Evolutionary conservation across 2,113 vertebrate species (phyloP).

Genomic region (Silurus meridionalis): DNA sequence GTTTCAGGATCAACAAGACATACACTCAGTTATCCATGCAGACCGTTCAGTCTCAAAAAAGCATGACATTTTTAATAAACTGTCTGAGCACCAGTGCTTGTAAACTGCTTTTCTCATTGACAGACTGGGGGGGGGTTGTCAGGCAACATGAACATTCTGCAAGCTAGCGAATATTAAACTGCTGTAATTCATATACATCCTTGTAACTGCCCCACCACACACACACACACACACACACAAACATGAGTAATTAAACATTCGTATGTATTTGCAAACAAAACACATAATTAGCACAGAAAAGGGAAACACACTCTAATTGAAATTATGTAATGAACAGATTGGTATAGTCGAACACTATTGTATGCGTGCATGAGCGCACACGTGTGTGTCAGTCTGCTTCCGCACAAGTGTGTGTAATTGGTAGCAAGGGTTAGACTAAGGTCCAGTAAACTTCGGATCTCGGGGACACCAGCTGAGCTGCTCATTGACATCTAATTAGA

Average conservation of each 20-base stretch:
- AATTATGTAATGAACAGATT: conserved; percentile 24
- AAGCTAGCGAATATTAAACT: conserved; percentile 18
- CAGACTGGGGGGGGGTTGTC: too few species aligned
- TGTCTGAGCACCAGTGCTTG: not conserved
- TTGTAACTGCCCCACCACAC: not conserved
- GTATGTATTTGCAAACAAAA: conserved; percentile 5
- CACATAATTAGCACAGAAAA: conserved; percentile 11
- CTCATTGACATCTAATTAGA: conserved; percentile 77
- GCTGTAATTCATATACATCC: not conserved
- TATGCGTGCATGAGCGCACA: not conserved
- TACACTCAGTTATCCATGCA: conserved; percentile 26
- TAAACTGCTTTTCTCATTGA: not conserved
- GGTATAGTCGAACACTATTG: not conserved
- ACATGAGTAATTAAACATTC: not conserved
- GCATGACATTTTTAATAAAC: conserved; percentile 36
- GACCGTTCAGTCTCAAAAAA: conserved; percentile 5
- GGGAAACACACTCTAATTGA: conserved; percentile 3
- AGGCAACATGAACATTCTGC: not conserved
- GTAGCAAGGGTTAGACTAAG: conserved; percentile 42
- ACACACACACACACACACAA: conserved; percentile 16
- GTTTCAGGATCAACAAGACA: conserved; percentile 19
- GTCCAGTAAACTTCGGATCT: conserved; percentile 61
- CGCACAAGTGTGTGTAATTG: conserved; percentile 10
- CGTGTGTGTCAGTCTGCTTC: not conserved
- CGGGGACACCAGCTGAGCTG: conserved; percentile 69